These are phyloP conservation scores for Junonia oenone DNA, from an alignment of 2,888 invertebrate species.

Conservation along the genomic window DNA sequence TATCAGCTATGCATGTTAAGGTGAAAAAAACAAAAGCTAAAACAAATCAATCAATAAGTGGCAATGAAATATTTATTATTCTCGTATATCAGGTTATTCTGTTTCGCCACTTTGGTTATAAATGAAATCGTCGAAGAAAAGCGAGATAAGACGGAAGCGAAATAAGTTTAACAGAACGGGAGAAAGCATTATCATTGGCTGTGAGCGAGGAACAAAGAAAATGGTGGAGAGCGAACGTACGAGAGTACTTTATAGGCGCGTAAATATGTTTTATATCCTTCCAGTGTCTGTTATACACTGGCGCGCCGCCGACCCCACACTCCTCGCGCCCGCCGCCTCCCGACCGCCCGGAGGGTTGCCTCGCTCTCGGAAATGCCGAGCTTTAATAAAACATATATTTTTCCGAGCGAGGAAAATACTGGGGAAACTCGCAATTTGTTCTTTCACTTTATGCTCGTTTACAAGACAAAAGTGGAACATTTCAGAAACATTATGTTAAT, in stretches of 20 bases:
- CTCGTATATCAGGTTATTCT: conserved; percentile 41
- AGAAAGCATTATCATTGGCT: conserved; percentile 79
- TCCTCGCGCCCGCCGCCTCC: conserved; percentile 36
- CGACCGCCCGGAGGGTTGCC: conserved; percentile 65
- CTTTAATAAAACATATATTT: conserved; percentile 81
- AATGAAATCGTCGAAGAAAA: conserved; percentile 74
- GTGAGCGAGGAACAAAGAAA: conserved; percentile 77
- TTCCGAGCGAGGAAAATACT: conserved; percentile 80
- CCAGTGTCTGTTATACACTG: conserved; percentile 79
- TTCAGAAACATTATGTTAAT: conserved; percentile 78
- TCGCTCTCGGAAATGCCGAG: conserved; percentile 79
- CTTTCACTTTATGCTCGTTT: conserved; percentile 81
- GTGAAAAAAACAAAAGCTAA: not conserved
- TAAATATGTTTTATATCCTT: conserved; percentile 80
- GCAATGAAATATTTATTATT: conserved; percentile 1
- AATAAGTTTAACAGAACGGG: conserved; percentile 78
- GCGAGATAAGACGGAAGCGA: conserved; percentile 73
- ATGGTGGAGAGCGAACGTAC: conserved; percentile 76
- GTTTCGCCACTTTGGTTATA: conserved; percentile 69
- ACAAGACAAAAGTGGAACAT: conserved; percentile 80
- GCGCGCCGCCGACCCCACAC: conserved; percentile 64
- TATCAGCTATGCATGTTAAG: not conserved
- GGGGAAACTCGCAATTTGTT: conserved; percentile 80
- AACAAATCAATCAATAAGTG: not conserved
- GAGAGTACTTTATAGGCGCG: conserved; percentile 80